Evolutionary conservation across 2,888 invertebrate species (phyloP).

Genomic region (Ennomos fuscantarius): DNA sequence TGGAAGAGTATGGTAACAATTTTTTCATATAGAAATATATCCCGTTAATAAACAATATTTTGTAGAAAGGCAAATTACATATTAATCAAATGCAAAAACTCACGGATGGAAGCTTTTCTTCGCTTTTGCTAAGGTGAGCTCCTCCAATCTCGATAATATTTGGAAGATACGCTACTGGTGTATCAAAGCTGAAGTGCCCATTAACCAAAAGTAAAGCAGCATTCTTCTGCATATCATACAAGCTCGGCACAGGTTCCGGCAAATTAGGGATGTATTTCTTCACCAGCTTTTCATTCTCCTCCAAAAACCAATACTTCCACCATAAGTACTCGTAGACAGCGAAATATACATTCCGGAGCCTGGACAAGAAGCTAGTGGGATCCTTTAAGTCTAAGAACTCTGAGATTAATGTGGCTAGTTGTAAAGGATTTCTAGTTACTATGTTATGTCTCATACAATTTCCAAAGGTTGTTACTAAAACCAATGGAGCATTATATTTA

Average conservation of each 20-base stretch:
- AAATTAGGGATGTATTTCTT: slow-evolving; percentile 67
- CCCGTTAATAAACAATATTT: no score
- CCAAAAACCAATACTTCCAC: slow-evolving; percentile 71
- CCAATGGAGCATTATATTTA: slow-evolving; percentile 74
- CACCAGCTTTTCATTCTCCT: slow-evolving; percentile 65
- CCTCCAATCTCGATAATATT: slow-evolving; percentile 86
- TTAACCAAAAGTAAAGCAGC: slow-evolving; percentile 76
- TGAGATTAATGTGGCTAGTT: slow-evolving; percentile 64
- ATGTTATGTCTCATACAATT: slow-evolving; percentile 76
- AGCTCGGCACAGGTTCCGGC: slow-evolving; percentile 64
- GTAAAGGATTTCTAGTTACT: slow-evolving; percentile 67
- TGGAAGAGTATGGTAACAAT: no score
- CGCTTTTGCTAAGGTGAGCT: slow-evolving; percentile 71
- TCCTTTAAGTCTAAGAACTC: slow-evolving; percentile 70
- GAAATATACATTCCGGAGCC: slow-evolving; percentile 80
- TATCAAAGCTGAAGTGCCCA: slow-evolving; percentile 78
- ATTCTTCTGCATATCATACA: slow-evolving; percentile 70
- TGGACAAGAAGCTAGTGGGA: slow-evolving; percentile 80
- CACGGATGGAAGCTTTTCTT: slow-evolving; percentile 64
- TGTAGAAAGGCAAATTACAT: no score
- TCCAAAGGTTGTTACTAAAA: slow-evolving; percentile 69
- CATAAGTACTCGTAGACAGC: slow-evolving; percentile 68
- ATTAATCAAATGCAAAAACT: slow-evolving; percentile 21
- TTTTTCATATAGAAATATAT: no score
- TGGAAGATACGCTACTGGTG: slow-evolving; percentile 78